Conservation (phyloP, 2,797 vertebrate genomes). For the Microtus obscurus region DNA sequence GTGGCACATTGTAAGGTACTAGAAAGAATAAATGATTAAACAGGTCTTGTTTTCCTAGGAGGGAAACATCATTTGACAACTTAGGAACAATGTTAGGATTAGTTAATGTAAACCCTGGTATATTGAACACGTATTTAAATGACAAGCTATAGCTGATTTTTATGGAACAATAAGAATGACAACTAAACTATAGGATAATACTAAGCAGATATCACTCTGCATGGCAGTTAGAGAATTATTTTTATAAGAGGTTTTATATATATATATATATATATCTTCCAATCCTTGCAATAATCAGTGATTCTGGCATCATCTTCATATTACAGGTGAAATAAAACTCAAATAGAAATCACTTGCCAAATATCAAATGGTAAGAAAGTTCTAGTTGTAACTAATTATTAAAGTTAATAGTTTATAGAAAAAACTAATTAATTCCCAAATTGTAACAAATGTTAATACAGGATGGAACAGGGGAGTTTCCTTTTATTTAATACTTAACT, state of each 20-base stretch:
- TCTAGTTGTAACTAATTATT: constrained; percentile 18
- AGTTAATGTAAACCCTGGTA: not conserved
- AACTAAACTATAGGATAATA: not conserved
- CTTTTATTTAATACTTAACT: not conserved
- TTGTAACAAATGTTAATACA: not conserved
- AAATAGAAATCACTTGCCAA: not conserved
- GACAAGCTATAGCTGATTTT: not conserved
- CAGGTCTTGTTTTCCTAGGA: not conserved
- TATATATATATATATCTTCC: not conserved
- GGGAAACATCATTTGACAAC: not conserved
- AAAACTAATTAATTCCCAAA: not conserved
- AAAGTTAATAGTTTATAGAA: not conserved
- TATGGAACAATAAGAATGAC: not conserved
- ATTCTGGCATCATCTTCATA: not conserved
- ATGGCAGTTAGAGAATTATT: not conserved
- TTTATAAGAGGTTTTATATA: not conserved
- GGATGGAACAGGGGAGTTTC: not conserved
- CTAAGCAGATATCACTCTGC: not conserved
- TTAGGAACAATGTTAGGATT: not conserved
- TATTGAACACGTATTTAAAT: not conserved
- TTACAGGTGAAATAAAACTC: not conserved
- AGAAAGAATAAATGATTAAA: not conserved
- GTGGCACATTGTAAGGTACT: not conserved
- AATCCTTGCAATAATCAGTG: not conserved
- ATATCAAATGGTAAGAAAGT: not conserved